These are phyloP conservation scores for Sprattus sprattus DNA, from an alignment of 2,113 vertebrate species.

Conservation along the genomic window DNA sequence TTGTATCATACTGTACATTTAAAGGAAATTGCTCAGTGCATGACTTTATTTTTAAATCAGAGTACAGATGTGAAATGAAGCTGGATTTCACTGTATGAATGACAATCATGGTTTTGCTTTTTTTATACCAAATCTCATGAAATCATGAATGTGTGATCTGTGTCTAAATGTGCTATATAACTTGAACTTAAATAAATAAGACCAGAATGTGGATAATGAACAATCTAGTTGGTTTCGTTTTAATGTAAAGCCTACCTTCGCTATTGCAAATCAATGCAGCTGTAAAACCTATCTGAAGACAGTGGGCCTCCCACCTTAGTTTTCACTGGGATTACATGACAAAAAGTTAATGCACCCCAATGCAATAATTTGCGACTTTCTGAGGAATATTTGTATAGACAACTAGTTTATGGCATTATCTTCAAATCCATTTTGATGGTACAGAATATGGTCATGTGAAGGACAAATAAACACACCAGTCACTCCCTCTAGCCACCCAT, in stretches of 20 bases:
- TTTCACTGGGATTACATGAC: no score
- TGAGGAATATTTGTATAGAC: no score
- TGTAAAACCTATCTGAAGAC: neutral
- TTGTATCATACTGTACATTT: constrained; percentile 73
- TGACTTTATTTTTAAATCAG: constrained; percentile 76
- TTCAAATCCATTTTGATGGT: no score
- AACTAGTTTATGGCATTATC: no score
- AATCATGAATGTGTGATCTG: constrained; percentile 35
- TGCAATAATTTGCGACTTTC: no score
- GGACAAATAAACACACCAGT: no score
- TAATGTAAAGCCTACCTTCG: no score
- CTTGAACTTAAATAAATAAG: constrained; percentile 27
- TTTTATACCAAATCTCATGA: constrained; percentile 23
- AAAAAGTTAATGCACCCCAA: no score
- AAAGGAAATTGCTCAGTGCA: constrained; percentile 70
- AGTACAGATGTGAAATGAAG: constrained; percentile 40
- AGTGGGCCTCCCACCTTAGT: no score
- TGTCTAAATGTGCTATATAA: constrained; percentile 34
- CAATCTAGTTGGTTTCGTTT: neutral
- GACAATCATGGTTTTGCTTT: constrained; percentile 47
- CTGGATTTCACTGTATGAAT: constrained; percentile 45
- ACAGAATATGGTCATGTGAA: no score
- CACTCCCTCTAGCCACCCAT: no score
- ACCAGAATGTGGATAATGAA: neutral
- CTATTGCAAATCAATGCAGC: neutral